These are phyloP conservation scores for Drosophila cyrtoloma DNA, from an alignment of 2,888 invertebrate species.

Conservation along the genomic window DNA sequence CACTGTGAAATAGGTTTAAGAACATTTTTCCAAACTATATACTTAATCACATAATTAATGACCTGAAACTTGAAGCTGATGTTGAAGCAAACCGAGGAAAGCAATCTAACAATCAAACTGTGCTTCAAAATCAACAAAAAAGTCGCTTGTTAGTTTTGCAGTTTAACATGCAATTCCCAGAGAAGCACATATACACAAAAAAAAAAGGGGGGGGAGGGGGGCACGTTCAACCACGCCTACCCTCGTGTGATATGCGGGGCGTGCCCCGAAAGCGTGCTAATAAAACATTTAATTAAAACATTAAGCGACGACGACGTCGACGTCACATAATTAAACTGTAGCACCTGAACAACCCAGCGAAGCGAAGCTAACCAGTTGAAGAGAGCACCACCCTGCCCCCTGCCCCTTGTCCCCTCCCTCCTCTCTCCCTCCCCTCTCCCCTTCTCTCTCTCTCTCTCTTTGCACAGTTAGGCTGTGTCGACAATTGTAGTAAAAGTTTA, in stretches of 20 bases:
- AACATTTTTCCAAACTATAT: background rate
- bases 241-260: slow-evolving; percentile 18
- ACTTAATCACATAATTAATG: background rate
- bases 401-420: slow-evolving; percentile 3
- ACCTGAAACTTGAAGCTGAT: background rate
- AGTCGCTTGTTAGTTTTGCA: slow-evolving; percentile 27
- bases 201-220: slow-evolving; percentile 14
- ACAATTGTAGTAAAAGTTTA: slow-evolving; percentile 80
- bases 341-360: slow-evolving; percentile 61
- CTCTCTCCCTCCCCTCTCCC: slow-evolving; percentile 11
- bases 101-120: slow-evolving; percentile 32
- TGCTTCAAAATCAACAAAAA: slow-evolving; percentile 31
- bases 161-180: slow-evolving; percentile 31
- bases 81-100: background rate
- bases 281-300: slow-evolving; percentile 81
- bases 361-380: slow-evolving; percentile 43
- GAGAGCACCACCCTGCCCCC: slow-evolving; percentile 29
- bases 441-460: slow-evolving; percentile 3
- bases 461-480: slow-evolving; percentile 58
- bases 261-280: slow-evolving; percentile 71
- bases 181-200: slow-evolving; percentile 6
- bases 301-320: slow-evolving; percentile 56
- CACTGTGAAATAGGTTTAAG: background rate
- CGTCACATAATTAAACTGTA: slow-evolving; percentile 68
- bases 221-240: slow-evolving; percentile 19